These are phyloP conservation scores for Phrynocephalus guinanensis DNA, from an alignment of 2,797 vertebrate genomes.

Conservation along the genomic window DNA sequence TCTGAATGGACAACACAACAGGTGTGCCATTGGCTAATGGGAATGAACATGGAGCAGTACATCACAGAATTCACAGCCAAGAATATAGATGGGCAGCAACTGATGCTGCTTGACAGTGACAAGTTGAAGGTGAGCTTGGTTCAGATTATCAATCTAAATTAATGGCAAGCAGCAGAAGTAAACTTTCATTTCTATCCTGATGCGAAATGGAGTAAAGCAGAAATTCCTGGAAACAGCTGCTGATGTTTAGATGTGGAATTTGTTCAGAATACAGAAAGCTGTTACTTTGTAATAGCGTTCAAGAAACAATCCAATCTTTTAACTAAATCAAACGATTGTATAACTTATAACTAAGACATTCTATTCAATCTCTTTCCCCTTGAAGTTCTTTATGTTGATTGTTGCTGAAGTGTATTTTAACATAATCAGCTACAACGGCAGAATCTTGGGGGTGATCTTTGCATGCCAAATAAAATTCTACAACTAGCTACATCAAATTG, in stretches of 20 bases:
- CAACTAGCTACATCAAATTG: too few species aligned
- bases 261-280: not conserved
- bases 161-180: not conserved
- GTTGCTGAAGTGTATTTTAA: not conserved
- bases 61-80: constrained; percentile 86
- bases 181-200: not conserved
- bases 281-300: not conserved
- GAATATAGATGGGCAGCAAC: constrained; percentile 85
- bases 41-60: constrained; percentile 92
- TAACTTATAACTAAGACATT: not conserved
- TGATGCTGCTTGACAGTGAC: constrained; percentile 88
- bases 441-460: too few species aligned
- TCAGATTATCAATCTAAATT: not conserved
- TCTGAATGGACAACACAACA: constrained; percentile 90
- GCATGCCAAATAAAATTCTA: too few species aligned
- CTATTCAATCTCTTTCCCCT: not conserved
- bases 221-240: not conserved
- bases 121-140: constrained; percentile 84
- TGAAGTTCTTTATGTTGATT: not conserved
- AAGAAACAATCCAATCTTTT: not conserved
- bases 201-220: not conserved
- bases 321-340: not conserved
- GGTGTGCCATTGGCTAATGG: constrained; percentile 91
- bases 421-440: not conserved
- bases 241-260: not conserved